Base-by-base conservation (phyloP, 2,888 invertebrate species). In the Lepidonotus clava region DNA sequence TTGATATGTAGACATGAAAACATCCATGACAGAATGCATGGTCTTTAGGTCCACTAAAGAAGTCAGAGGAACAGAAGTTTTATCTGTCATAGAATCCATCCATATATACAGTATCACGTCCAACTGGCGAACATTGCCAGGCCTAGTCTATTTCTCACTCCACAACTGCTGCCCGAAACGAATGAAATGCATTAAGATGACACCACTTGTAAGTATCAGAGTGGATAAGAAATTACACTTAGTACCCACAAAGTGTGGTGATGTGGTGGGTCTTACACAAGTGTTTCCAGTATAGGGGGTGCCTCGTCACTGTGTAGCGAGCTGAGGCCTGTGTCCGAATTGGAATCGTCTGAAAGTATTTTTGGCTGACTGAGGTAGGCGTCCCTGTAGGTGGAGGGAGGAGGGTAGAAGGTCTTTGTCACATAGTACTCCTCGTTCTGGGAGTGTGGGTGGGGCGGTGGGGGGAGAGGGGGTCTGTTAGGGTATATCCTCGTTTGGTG, bases 261-360 rank as follows among this genome's bases (percentile, higher is more conserved):
- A n/a, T n/a, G n/a, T n/a, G n/a, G n/a, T n/a, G n/a, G n/a, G n/a
- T 40, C 46, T 86, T 56, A 87, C 28, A 87, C 87, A 24, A 87
- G 41, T 36, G 87, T 87, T 51, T 87, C 87, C 14, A 87, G 71
- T 51, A 87, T 77, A 11, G 87, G 83, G 0, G 87, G 53, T 5
- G 51, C 24, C 38, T 87, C 87, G 34, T 87, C 87, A 53, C 86
- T 86, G 51, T 86, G 86, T 67, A 87, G 51, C 18, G 87, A 86
- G 40, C 87, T 95, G 4, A 95, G 92, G 0, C 95, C 95, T 0
- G 95, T 95, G 90, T 95, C 95, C 0, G 95, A 95, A 88, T 95
- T 95, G 0, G 94, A 94, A 89, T 95, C 95, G 32, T 86, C 86
- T 21, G 86, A 86, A 28, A 41, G 28, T 6, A 24, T 77, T 71